A percentile compares a stretch with the other conserved stretches of the same genome.
Evolutionary conservation across 2,797 vertebrate species (phyloP).

Genomic region (Hydrophis major): DNA sequence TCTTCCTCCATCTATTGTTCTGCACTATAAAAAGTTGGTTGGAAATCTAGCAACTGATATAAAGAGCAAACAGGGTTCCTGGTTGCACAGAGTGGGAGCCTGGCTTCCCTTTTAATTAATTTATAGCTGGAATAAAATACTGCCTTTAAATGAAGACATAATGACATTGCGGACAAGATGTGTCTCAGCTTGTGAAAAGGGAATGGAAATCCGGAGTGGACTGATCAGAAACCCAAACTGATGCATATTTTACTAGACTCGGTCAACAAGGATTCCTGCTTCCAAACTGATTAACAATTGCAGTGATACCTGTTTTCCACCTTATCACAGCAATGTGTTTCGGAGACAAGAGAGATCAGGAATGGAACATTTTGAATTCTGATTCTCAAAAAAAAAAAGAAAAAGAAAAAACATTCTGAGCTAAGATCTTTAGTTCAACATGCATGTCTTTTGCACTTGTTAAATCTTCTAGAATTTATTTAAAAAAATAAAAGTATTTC

Average conservation of each 20-base stretch:
- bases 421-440: neutral
- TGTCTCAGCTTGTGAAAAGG: neutral
- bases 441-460: neutral
- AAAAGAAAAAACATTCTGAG: neutral
- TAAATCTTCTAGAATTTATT: neutral
- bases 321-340: neutral
- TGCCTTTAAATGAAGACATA: neutral
- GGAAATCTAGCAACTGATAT: neutral
- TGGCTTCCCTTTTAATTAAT: neutral
- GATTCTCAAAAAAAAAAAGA: neutral
- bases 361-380: neutral
- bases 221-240: neutral
- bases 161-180: neutral
- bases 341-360: neutral
- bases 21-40: neutral
- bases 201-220: neutral
- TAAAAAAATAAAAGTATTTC: neutral
- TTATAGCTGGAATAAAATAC: neutral
- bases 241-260: neutral
- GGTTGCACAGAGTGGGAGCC: neutral
- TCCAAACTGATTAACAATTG: neutral
- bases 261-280: neutral
- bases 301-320: neutral
- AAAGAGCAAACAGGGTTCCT: neutral
- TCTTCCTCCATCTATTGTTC: neutral